Evolutionary conservation across 2,113 vertebrate genomes (phyloP), one percentile per base, ranked within the genome.

Genomic region (Numenius arquata): DNA sequence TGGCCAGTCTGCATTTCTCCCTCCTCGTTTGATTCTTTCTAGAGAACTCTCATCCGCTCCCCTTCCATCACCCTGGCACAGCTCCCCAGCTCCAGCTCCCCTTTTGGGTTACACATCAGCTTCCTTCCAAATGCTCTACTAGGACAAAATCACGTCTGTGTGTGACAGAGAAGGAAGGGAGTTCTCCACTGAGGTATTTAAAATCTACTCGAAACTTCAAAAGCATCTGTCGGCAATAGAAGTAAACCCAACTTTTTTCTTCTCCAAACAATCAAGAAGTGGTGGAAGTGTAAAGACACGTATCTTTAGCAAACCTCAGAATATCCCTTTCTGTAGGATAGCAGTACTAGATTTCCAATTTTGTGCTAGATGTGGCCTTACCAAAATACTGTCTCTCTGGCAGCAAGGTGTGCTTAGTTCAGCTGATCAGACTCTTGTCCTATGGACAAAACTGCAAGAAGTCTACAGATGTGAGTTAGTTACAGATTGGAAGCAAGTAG

Each of bases 391-490:
- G 6, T 15, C 2, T 8, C 41, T 32, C 38, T 38, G 58, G 32
- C 36, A 91, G 55, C 7, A 19, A 56, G 17, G 29, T 18, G 25
- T 38, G 66, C 67, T 82, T 40, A 27, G 47, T 43, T 30, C 68
- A 81, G 55, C 45, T 70, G 22, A 25, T 50, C 38, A 66, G 68
- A 27, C 43, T 67, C 40, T 14, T 13, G 23, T 34, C 41, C 88
- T 4, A 1, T 0, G 13, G n/a, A 77, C 21, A 59, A 22, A 73
- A n/a, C 38, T 18, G 21, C 50, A 32, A 56, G 4, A 40, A 56
- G 20, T 16, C 23, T 52, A 2, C 5, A 23, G 0, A 1, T 15
- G 17, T 2, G 5, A 48, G n/a, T 17, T 13, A 72, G 21, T 11
- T 53, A 47, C 2, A 74, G 29, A 50, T 4, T 63, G 41, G 43